phyloP scores from a whole-genome alignment of 2,888 invertebrate genomes.

The Trichacis sp. region DNA sequence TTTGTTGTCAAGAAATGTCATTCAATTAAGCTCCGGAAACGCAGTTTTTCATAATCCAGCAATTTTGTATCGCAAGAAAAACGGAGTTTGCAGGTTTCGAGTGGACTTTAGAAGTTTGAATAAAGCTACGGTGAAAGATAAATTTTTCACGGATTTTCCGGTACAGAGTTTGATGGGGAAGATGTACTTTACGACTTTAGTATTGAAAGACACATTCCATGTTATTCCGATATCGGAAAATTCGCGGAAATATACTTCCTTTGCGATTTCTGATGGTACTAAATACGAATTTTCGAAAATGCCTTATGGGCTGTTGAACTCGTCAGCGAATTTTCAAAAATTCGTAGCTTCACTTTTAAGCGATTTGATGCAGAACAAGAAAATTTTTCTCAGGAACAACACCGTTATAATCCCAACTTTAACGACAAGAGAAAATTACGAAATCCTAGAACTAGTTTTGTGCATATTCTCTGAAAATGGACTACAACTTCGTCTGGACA shows the following conservation, averaged over 20 bases:
- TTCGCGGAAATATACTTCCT: conserved; percentile 26
- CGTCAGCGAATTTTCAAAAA: conserved; percentile 3
- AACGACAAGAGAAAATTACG: conserved; percentile 5
- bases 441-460: conserved; percentile 16
- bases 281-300: conserved; percentile 22
- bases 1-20: conserved; percentile 7
- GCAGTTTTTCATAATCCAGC: conserved; percentile 23
- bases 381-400: conserved; percentile 8
- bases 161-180: conserved; percentile 7
- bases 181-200: conserved; percentile 22
- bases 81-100: conserved; percentile 4
- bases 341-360: conserved; percentile 23
- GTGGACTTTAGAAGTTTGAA: conserved; percentile 21
- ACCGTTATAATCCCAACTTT: conserved; percentile 25
- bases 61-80: conserved; percentile 16
- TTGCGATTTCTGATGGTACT: conserved; percentile 15
- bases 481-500: conserved; percentile 21
- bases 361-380: neutral
- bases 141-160: neutral
- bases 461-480: conserved; percentile 12
- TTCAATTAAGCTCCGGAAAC: conserved; percentile 26
- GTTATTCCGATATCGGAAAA: conserved; percentile 9
- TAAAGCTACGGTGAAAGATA: neutral
- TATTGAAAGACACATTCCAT: conserved; percentile 11
- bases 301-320: conserved; percentile 18